Evolutionary conservation across 2,113 vertebrate species (phyloP), one percentile per base, ranked within the genome.

Genomic region (Campylorhamphus procurvoides): DNA sequence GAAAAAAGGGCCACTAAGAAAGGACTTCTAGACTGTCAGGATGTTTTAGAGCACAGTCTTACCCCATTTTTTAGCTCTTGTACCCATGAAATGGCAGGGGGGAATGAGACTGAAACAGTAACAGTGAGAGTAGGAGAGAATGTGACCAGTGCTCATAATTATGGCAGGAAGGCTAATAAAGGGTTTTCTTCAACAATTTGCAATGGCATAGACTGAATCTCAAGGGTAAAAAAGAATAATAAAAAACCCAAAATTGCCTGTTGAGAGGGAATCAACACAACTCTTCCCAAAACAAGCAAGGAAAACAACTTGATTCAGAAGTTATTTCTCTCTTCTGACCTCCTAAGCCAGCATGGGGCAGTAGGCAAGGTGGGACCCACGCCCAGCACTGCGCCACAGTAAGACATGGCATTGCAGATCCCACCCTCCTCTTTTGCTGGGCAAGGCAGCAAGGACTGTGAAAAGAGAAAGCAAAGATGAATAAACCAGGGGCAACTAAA

Each of bases 61-160:
- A 62, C 23, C 18, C 60, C 3, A 1, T 14, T 39, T 44, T 68
- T 46, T 37, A 55, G 27, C 69, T 35, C 60, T 3, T 3, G 2
- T 10, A 20, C 1, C 2, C 19, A 4, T 3, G 16, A n/a, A 80
- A 17, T 1, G 4, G 19, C 18, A 62, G 31, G 33, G 5, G 9
- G 29, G 53, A 46, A 37, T 0, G 0, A 2, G 3, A 56, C 14
- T 1, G 0, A 28, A 7, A 0, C 58, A 23, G 9, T 17, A 33
- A 4, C 2, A 4, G 67, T 58, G 79, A 49, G 29, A 73, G 55
- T 33, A 3, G 2, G 74, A 6, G 14, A 55, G 50, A 89, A 64
- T 0, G 1, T 0, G 3, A 46, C 29, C 5, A 3, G 6, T 16
- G 37, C 12, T 64, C n/a, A 3, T 12, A 37, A 58, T 58, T 35